These are phyloP conservation scores for Eilema caniola DNA, from an alignment of 2,888 invertebrate genomes.

Conservation along the genomic window DNA sequence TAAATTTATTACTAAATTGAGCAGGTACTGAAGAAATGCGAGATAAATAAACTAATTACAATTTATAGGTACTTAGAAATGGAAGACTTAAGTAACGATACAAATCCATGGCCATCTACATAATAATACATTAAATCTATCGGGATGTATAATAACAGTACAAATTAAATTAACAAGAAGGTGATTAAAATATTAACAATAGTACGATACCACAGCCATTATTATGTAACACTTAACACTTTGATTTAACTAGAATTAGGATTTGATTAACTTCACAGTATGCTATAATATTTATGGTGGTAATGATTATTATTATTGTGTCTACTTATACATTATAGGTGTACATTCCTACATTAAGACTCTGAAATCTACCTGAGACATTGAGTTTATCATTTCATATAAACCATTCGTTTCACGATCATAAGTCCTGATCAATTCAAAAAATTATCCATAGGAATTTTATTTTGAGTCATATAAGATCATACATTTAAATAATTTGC, in stretches of 20 bases:
- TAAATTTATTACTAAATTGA: constrained; percentile 70
- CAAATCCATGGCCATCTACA: constrained; percentile 76
- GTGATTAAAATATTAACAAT: constrained; percentile 78
- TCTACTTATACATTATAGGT: constrained; percentile 50
- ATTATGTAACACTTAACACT: constrained; percentile 82
- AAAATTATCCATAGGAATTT: constrained; percentile 16
- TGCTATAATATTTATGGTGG: constrained; percentile 52
- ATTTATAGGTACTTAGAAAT: constrained; percentile 76
- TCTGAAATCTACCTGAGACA: constrained; percentile 42
- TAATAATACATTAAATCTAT: constrained; percentile 67
- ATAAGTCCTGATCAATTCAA: constrained; percentile 32
- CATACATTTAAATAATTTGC: background rate
- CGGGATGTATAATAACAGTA: constrained; percentile 63
- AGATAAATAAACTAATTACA: constrained; percentile 64
- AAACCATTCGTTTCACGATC: constrained; percentile 67
- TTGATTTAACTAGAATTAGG: constrained; percentile 72
- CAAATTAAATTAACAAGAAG: constrained; percentile 65
- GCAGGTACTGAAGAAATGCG: constrained; percentile 75
- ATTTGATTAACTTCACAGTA: constrained; percentile 64
- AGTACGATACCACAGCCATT: constrained; percentile 86
- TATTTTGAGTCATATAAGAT: constrained; percentile 8
- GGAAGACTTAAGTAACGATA: constrained; percentile 84
- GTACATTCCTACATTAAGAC: constrained; percentile 53
- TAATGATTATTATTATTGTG: constrained; percentile 55
- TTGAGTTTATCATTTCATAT: constrained; percentile 57